phyloP scores from a whole-genome alignment of 2,888 invertebrate species.

The Melanostoma mellinum region DNA sequence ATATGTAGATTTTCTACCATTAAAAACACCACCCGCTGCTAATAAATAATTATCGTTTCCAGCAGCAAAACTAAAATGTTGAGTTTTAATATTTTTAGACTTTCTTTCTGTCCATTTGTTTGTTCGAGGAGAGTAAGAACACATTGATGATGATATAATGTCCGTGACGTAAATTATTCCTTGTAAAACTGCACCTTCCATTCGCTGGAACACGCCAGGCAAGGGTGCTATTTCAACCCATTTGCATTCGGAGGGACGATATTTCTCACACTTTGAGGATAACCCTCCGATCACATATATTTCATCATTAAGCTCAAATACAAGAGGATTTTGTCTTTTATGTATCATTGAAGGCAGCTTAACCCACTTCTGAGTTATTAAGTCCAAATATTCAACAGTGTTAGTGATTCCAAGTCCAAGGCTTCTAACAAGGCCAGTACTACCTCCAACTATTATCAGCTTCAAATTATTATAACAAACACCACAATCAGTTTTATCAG shows the following conservation, averaged over 20 bases:
- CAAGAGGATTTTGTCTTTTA: no score
- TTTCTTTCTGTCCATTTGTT: constrained; percentile 3
- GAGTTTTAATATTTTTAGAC: background rate
- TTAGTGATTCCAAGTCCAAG: no score
- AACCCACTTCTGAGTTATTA: no score
- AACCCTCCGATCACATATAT: no score
- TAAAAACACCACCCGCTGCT: background rate
- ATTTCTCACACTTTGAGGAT: background rate
- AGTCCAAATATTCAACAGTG: no score
- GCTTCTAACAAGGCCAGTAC: no score
- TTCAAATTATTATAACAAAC: no score
- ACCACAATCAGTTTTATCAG: no score
- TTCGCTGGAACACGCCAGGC: background rate
- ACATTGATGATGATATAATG: background rate
- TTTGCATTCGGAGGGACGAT: background rate
- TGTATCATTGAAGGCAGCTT: no score
- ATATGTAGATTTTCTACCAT: background rate
- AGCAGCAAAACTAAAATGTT: background rate
- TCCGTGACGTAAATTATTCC: background rate
- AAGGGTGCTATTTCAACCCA: constrained; percentile 13
- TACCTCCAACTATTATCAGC: no score
- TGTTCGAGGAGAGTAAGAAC: background rate
- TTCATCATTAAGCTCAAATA: no score
- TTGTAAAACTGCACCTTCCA: background rate
- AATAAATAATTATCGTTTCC: background rate